Percentiles rank a stretch among this genome's conserved stretches.
Evolutionary conservation across 2,113 vertebrate species (phyloP).

Genomic region (Nansenia antarctica): DNA sequence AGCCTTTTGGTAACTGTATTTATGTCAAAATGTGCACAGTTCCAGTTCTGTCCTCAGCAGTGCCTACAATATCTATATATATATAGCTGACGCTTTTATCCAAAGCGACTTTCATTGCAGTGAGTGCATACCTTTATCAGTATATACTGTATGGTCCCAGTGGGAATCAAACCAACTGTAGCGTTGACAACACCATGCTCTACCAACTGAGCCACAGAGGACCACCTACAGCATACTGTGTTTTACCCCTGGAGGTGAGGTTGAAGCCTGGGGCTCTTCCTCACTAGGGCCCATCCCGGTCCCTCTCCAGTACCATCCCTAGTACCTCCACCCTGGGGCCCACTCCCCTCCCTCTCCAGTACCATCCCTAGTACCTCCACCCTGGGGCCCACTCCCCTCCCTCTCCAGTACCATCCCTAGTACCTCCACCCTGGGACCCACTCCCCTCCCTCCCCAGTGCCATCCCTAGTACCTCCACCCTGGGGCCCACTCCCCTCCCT

Average conservation of each 20-base stretch:
- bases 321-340: slow-evolving; percentile 36
- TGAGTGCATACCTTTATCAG: too few relatives aligned
- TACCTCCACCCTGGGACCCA: slow-evolving; percentile 35
- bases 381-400: slow-evolving; percentile 10
- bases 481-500: slow-evolving; percentile 32
- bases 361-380: not conserved
- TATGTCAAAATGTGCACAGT: not conserved
- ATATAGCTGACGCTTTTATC: too few relatives aligned
- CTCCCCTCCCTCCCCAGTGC: not conserved
- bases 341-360: not conserved
- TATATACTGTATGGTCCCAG: too few relatives aligned
- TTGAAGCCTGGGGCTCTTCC: slow-evolving; percentile 55
- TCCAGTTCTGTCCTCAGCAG: not conserved
- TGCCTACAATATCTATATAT: too few relatives aligned
- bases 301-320: slow-evolving; percentile 23
- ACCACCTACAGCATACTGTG: slow-evolving; percentile 37
- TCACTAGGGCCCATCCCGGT: slow-evolving; percentile 37
- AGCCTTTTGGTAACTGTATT: not conserved
- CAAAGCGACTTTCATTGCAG: too few relatives aligned
- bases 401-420: slow-evolving; percentile 22
- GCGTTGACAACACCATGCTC: too few relatives aligned
- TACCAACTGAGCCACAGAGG: too few relatives aligned
- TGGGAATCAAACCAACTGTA: too few relatives aligned
- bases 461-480: not conserved
- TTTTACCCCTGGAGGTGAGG: slow-evolving; percentile 60